Conservation (phyloP, 2,888 invertebrate genomes). For the Meghimatium bilineatum region DNA sequence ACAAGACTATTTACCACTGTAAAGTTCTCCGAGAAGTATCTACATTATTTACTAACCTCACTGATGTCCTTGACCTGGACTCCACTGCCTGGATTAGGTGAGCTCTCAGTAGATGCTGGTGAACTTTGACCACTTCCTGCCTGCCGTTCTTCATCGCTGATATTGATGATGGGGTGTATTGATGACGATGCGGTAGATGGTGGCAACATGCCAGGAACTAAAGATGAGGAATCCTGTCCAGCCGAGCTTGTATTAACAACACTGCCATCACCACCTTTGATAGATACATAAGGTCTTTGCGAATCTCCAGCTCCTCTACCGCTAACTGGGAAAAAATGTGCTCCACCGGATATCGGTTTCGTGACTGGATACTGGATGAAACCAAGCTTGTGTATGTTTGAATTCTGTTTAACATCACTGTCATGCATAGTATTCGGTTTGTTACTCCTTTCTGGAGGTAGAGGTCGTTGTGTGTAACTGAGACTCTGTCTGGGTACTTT, state of each 20-base stretch:
- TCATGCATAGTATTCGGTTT: not conserved
- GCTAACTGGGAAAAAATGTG: not conserved
- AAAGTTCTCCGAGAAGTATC: not conserved
- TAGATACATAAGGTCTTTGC: not conserved
- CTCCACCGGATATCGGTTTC: not conserved
- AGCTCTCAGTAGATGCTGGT: slow-evolving; percentile 70
- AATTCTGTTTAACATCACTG: not conserved
- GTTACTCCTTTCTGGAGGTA: not conserved
- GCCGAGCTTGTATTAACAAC: not conserved
- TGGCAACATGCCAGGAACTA: too few relatives aligned
- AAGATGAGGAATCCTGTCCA: slow-evolving; percentile 1
- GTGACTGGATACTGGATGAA: not conserved
- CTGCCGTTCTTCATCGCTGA: slow-evolving; percentile 68
- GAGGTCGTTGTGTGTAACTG: not conserved
- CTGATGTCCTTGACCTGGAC: slow-evolving; percentile 19
- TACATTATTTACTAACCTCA: slow-evolving; percentile 34
- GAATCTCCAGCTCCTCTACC: not conserved
- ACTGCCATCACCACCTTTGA: slow-evolving; percentile 6
- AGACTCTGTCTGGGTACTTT: not conserved
- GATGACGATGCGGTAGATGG: slow-evolving; percentile 16
- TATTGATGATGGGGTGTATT: slow-evolving; percentile 59
- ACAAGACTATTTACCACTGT: too few relatives aligned
- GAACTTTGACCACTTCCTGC: slow-evolving; percentile 74
- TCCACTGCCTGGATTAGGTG: slow-evolving; percentile 52
- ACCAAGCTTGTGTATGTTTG: not conserved